Base-by-base conservation (phyloP, 1,140 invertebrate genomes). In the Heliconius congener region DNA sequence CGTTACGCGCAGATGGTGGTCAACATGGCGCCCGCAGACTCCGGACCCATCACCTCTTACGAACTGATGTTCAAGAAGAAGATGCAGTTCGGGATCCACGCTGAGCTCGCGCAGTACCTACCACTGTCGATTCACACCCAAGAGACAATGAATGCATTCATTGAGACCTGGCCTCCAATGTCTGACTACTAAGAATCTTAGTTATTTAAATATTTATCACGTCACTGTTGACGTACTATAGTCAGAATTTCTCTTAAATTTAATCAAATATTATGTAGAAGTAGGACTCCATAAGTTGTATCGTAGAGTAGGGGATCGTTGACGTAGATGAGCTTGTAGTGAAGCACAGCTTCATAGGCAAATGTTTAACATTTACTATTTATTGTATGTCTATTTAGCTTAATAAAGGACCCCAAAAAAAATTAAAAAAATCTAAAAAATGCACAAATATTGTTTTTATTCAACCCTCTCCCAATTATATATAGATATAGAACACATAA, bases 231-330 rank as follows among this genome's bases (percentile, higher is more conserved):
- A 60, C 55, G n/a, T 60, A 2, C n/a, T 23, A 23, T 60, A 60
- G n/a, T 9, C 60, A 30, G n/a, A 11, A 27, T n/a, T 66, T 66
- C 27, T 66, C 13, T 30, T 18, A 1, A 5, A 5, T 30, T 66
- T 66, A 66, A 30, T 66, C 23, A 66, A 27, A 27, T 66, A 60
- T 66, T 5, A 30, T 23, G 23, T 66, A 66, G 23, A 66, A 23
- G 23, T 27, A 66, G 13, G 23, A 66, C 30, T 66, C 2, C 13
- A 60, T 11, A 8, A 66, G 27, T 30, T 4, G 11, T 30, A 66
- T 66, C 13, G 60, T 66, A 30, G 60, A 66, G 60, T 66, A 66
- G 60, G 27, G n/a, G 60, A 66, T 66, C 60, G 60, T 66, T 66
- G 13, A 66, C 30, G 60, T 30, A 30, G 60, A 16, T 11, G 9